Percentiles rank a stretch among this genome's conserved stretches.
These are phyloP conservation scores for Melieria crassipennis DNA, from an alignment of 2,888 invertebrate genomes.

Conservation along the genomic window DNA sequence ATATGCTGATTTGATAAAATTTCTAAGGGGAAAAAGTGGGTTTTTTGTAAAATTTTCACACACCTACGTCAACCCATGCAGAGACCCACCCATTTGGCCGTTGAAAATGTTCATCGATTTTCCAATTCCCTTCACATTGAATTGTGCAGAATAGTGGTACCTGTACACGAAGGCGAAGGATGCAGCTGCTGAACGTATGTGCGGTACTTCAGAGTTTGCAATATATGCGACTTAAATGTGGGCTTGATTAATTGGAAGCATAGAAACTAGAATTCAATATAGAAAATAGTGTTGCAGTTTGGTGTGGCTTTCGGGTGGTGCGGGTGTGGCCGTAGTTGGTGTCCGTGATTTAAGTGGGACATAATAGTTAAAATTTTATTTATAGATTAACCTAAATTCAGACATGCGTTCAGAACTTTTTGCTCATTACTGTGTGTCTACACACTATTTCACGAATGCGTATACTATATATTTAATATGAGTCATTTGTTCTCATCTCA, in stretches of 20 bases:
- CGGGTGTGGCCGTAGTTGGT: conserved; percentile 49
- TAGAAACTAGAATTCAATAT: too few relatives aligned
- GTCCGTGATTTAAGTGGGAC: conserved; percentile 34
- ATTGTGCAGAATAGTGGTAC: background rate
- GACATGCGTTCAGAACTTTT: conserved; percentile 48
- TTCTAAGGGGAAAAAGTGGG: background rate
- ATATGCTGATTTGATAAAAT: background rate
- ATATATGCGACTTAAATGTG: too few relatives aligned
- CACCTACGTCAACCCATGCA: background rate
- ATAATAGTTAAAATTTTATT: conserved; percentile 39
- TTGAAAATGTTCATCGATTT: conserved; percentile 51
- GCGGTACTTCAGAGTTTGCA: too few relatives aligned
- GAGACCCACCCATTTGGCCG: conserved; percentile 44
- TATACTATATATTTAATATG: background rate
- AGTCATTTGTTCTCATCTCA: too few relatives aligned
- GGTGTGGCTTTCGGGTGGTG: background rate
- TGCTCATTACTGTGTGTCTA: background rate
- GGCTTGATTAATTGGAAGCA: too few relatives aligned
- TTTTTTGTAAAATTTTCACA: conserved; percentile 12
- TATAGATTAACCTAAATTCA: conserved; percentile 57
- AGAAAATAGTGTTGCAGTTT: too few relatives aligned
- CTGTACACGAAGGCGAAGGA: conserved; percentile 2
- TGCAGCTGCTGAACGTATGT: background rate
- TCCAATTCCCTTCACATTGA: conserved; percentile 40
- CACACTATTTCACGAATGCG: background rate